Evolutionary conservation across 30 jellyfish, hydroid and myxozoan genomes (phyloP).

Genomic region (Nemopilema nomurai): DNA sequence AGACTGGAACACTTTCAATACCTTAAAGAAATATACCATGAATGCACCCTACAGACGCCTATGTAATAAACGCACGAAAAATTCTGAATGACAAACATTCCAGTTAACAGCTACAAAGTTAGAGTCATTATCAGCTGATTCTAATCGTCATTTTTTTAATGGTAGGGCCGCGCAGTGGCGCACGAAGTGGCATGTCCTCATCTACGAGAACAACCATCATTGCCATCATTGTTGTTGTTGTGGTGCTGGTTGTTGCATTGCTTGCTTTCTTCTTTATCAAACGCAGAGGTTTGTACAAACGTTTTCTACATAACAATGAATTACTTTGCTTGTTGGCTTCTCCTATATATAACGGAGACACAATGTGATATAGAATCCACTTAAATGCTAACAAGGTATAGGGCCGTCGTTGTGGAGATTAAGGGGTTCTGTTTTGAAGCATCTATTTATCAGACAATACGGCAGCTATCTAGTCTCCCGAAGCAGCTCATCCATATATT

Average conservation of each 20-base stretch:
- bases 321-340: neutral
- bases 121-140: too few relatives aligned
- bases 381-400: neutral
- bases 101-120: too few relatives aligned
- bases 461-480: too few relatives aligned
- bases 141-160: too few relatives aligned
- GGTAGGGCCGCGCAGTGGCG: slow-evolving; percentile 45
- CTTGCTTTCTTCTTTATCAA: slow-evolving; percentile 17
- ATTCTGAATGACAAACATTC: too few relatives aligned
- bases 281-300: slow-evolving; percentile 15
- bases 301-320: neutral
- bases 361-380: neutral
- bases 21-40: too few relatives aligned
- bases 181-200: slow-evolving; percentile 49
- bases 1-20: too few relatives aligned
- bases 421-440: neutral
- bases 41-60: too few relatives aligned
- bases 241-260: slow-evolving; percentile 24
- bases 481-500: too few relatives aligned
- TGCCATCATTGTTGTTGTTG: slow-evolving; percentile 50
- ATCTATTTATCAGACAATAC: too few relatives aligned
- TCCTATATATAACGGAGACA: neutral
- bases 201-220: slow-evolving; percentile 31
- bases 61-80: too few relatives aligned
- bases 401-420: neutral